A percentile compares a stretch with the other conserved stretches of the same genome.
Evolutionary conservation across 2,888 invertebrate genomes (phyloP).

Genomic region (Sicus ferrugineus): DNA sequence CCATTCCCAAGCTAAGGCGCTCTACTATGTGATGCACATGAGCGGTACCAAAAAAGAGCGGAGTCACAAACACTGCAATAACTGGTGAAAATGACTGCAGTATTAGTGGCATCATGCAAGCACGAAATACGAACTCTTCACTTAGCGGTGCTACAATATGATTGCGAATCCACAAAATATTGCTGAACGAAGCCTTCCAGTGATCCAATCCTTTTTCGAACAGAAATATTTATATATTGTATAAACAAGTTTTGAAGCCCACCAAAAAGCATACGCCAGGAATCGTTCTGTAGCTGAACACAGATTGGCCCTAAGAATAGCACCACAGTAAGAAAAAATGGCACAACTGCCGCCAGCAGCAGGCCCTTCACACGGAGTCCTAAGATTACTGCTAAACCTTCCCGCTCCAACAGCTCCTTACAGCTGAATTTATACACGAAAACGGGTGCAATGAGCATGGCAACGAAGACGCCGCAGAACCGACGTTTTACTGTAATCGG

Average conservation of each 20-base stretch:
- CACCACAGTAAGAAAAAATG: constrained; percentile 79
- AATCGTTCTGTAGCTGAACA: constrained; percentile 75
- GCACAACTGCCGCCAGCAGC: constrained; percentile 75
- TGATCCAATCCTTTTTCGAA: constrained; percentile 71
- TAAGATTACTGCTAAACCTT: constrained; percentile 73
- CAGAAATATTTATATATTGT: constrained; percentile 19
- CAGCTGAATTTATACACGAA: constrained; percentile 78
- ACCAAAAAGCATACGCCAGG: constrained; percentile 76
- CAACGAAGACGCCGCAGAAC: constrained; percentile 84
- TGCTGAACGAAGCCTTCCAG: constrained; percentile 76
- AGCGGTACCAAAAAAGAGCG: constrained; percentile 91
- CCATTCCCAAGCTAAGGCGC: constrained; percentile 75
- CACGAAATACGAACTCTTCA: constrained; percentile 95
- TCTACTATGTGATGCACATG: constrained; percentile 93
- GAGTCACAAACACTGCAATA: constrained; percentile 82
- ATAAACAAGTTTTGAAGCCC: constrained; percentile 41
- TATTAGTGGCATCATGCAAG: constrained; percentile 92
- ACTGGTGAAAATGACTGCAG: constrained; percentile 81
- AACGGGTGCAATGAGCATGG: constrained; percentile 81
- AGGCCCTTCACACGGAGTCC: constrained; percentile 80
- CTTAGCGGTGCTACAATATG: constrained; percentile 91
- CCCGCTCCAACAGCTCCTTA: constrained; percentile 70
- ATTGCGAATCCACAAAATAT: constrained; percentile 86
- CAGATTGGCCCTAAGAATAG: constrained; percentile 85
- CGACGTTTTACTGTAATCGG: constrained; percentile 86